A percentile compares a stretch with the other conserved stretches of the same genome.
These are phyloP conservation scores for Invenusta paracnida DNA, from an alignment of 2,888 invertebrate genomes.

Conservation along the genomic window DNA sequence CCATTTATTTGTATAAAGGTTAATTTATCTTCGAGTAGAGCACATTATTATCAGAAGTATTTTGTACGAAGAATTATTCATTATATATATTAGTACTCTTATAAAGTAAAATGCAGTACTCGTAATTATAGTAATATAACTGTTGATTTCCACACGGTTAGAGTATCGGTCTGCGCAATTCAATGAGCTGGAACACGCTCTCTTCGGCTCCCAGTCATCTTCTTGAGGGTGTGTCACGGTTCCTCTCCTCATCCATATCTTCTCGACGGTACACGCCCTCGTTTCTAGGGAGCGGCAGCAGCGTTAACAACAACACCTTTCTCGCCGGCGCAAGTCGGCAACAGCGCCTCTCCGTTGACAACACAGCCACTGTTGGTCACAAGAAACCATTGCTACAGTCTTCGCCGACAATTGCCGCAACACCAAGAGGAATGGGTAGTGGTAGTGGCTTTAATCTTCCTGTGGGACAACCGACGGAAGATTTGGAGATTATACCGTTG, in stretches of 20 bases:
- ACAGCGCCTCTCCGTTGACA: background rate
- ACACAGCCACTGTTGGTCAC: background rate
- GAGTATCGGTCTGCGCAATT: background rate
- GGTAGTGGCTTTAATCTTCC: background rate
- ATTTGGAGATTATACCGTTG: conserved; percentile 71
- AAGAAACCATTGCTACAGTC: background rate
- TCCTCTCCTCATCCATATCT: background rate
- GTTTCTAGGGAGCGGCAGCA: background rate
- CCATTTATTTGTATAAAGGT: too few relatives aligned
- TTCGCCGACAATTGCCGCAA: background rate
- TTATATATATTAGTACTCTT: too few relatives aligned
- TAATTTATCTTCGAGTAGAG: too few relatives aligned
- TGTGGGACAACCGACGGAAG: background rate
- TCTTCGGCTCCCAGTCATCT: background rate
- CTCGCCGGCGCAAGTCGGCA: too few relatives aligned
- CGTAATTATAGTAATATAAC: too few relatives aligned
- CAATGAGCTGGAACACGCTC: background rate
- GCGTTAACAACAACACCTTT: too few relatives aligned
- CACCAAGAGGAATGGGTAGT: background rate
- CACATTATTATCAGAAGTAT: too few relatives aligned
- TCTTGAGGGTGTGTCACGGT: background rate
- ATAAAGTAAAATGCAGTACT: too few relatives aligned
- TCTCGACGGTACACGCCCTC: background rate
- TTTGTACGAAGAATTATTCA: too few relatives aligned
- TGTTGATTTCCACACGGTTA: background rate